phyloP scores from a whole-genome alignment of 2,113 vertebrate genomes.

The Coracopsis vasa region DNA sequence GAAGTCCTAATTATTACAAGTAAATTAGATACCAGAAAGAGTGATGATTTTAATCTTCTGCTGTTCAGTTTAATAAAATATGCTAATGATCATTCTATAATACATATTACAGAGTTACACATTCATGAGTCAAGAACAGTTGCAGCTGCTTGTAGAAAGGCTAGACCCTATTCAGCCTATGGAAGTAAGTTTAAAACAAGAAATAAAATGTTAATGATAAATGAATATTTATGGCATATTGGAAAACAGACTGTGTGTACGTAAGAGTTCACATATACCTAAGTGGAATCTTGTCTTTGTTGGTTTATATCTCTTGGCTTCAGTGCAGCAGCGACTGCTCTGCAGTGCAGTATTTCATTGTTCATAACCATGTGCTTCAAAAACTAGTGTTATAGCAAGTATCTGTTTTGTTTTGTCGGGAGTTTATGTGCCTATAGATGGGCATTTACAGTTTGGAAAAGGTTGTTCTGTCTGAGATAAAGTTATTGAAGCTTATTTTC shows the following conservation, averaged over 20 bases:
- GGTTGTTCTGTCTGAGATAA: background rate
- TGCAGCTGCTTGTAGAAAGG: slow-evolving; percentile 86
- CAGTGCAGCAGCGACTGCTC: background rate
- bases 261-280: background rate
- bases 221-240: background rate
- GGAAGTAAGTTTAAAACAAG: slow-evolving; percentile 80
- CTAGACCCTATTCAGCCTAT: slow-evolving; percentile 86
- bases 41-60: slow-evolving; percentile 4
- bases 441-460: background rate
- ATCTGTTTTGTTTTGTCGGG: background rate
- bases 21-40: slow-evolving; percentile 8
- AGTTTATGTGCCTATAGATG: background rate
- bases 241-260: background rate
- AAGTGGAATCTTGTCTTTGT: background rate
- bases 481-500: background rate
- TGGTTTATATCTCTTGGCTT: background rate
- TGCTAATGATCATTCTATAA: slow-evolving; percentile 23
- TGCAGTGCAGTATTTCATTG: background rate
- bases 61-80: slow-evolving; percentile 2
- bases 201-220: background rate
- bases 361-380: background rate
- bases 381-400: background rate
- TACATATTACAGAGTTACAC: slow-evolving; percentile 84
- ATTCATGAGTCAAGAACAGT: slow-evolving; percentile 92
- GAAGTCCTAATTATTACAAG: background rate